Percentiles rank a stretch among this genome's conserved stretches.
phyloP scores from a whole-genome alignment of 1,140 invertebrate genomes.

The Sycophaga agraensis region DNA sequence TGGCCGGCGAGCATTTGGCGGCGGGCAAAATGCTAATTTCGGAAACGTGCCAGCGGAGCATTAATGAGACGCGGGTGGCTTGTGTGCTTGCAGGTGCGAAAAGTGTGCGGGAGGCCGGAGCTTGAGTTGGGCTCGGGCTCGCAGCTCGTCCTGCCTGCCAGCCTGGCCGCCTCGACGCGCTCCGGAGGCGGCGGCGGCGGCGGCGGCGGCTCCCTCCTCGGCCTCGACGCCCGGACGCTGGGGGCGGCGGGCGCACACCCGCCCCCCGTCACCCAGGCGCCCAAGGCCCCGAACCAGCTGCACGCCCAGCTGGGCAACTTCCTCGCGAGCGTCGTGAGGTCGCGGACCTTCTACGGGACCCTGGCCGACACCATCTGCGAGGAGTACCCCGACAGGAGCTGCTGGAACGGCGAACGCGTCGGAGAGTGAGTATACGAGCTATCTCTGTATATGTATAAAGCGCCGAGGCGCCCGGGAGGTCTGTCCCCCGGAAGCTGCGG shows the following conservation, averaged over 20 bases:
- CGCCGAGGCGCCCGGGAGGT: no score
- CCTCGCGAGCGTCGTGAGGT: conserved; percentile 65
- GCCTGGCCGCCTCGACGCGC: conserved; percentile 3
- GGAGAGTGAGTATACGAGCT: conserved; percentile 78
- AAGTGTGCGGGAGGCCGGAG: conserved; percentile 47
- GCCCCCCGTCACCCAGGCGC: neutral
- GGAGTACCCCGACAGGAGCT: conserved; percentile 56
- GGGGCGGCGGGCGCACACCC: conserved; percentile 3
- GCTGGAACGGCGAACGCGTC: conserved; percentile 75
- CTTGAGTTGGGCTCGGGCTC: conserved; percentile 27
- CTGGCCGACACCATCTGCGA: conserved; percentile 71
- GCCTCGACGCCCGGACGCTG: conserved; percentile 1
- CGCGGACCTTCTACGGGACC: conserved; percentile 70
- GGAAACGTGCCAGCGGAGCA: no score
- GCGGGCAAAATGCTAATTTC: no score
- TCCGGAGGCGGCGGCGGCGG: conserved; percentile 4
- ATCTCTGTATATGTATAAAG: no score
- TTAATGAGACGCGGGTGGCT: neutral
- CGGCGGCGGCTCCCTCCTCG: conserved; percentile 19
- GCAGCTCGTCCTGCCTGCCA: neutral
- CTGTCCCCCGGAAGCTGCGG: no score
- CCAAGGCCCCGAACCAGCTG: conserved; percentile 36
- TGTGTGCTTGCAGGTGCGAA: conserved; percentile 40
- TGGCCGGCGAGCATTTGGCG: no score
- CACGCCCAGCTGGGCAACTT: conserved; percentile 65